These are phyloP conservation scores for Apteryx mantelli DNA, from an alignment of 2,113 vertebrate species.

Conservation along the genomic window DNA sequence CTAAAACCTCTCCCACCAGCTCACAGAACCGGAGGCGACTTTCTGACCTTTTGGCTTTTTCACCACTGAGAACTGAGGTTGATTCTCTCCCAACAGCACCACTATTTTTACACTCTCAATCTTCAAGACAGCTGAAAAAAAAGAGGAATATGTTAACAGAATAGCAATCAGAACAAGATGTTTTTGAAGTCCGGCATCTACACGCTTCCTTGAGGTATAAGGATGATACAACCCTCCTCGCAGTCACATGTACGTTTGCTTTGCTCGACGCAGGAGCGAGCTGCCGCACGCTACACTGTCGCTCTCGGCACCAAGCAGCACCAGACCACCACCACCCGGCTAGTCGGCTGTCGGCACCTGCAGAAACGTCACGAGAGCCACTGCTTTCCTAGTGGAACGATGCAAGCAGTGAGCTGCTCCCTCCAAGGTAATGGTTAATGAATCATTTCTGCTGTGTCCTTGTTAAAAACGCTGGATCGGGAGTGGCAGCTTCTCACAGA, in stretches of 20 bases:
- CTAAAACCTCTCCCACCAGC: not conserved
- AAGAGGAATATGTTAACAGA: not conserved
- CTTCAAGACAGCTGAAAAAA: not conserved
- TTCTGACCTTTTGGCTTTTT: not conserved
- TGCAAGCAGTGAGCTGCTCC: not conserved
- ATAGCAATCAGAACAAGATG: not conserved
- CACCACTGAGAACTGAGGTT: not conserved
- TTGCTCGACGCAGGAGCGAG: not conserved
- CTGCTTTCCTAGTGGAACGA: not conserved
- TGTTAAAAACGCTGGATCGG: not conserved
- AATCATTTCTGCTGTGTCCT: not conserved
- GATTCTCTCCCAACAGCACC: not conserved
- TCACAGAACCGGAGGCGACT: not conserved
- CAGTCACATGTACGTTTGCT: not conserved
- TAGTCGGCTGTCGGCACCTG: accelerated
- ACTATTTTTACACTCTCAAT: not conserved
- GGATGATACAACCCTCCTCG: not conserved
- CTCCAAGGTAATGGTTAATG: accelerated
- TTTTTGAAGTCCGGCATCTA: not conserved
- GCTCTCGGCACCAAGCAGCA: not conserved
- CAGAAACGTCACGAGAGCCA: not conserved
- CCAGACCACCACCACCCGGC: not conserved
- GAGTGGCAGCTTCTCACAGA: not conserved
- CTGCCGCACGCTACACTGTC: not conserved
- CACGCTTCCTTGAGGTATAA: not conserved